Conservation (phyloP, 2,888 invertebrate species). For the Ichneumon xanthorius region DNA sequence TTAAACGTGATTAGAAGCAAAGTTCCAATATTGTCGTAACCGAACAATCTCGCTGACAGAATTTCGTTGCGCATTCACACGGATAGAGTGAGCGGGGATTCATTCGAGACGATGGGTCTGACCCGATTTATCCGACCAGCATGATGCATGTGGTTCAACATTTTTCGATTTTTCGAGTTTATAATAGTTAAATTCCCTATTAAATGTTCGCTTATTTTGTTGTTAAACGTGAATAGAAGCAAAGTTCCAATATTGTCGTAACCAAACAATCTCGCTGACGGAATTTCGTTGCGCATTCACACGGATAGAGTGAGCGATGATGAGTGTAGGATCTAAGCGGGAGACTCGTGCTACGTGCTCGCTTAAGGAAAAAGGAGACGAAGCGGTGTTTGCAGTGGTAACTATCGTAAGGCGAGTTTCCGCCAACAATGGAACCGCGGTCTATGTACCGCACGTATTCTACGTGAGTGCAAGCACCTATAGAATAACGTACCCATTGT, state of each 20-base stretch:
- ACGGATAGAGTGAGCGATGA: neutral
- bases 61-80: neutral
- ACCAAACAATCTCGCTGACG: neutral
- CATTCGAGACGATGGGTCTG: neutral
- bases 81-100: neutral
- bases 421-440: neutral
- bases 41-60: neutral
- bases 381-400: neutral
- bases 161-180: neutral
- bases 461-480: constrained; percentile 4
- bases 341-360: neutral
- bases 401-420: neutral
- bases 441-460: neutral
- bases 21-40: neutral
- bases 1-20: neutral
- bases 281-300: neutral
- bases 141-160: neutral
- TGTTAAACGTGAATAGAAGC: neutral
- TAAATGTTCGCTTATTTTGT: neutral
- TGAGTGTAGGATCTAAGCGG: neutral
- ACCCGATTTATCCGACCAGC: neutral
- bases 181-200: too few species aligned
- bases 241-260: neutral
- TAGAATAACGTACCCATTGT: constrained; percentile 1
- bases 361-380: neutral